Base-by-base conservation (phyloP, 2,797 vertebrate species). In the Artibeus lituratus region DNA sequence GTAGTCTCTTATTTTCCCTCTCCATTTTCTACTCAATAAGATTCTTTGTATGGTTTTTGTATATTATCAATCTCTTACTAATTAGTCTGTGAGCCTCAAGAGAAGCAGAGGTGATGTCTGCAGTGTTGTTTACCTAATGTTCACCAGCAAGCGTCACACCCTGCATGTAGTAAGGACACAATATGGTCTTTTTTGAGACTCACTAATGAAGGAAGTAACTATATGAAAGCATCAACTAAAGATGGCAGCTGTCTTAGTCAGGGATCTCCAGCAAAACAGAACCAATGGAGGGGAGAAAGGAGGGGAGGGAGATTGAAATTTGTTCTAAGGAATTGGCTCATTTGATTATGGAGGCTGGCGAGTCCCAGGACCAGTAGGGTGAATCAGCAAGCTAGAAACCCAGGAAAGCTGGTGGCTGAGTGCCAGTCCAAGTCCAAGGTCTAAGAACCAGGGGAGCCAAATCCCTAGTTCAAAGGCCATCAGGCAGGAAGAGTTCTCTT, bases 161-260 rank as follows among this genome's bases (percentile, higher is more conserved):
- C 51, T 87, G 35, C 29, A 87, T 29, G n/a, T 24, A 55, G 44
- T 7, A 35, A 15, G 59, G 21, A 22, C 37, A 80, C 4, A 88
- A 72, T 37, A 82, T 2, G 62, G 42, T 82, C 49, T 59, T 81
- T 95, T 86, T 65, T 14, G 42, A 95, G 24, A 74, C 29, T 96
- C 78, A 88, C 10, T 92, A 86, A 82, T 57, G 14, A 87, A 84
- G 74, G 18, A 95, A 89, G 9, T 37, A 94, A 87, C 62, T 55
- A 10, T 51, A 80, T 57, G 44, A 81, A 83, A 80, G 70, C 21
- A 80, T 47, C 10, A 83, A 53, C 24, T 59, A 83, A 84, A 91
- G n/a, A 87, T 39, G 6, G 7, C 35, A 94, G n/a, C 81, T 89
- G 2, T 62, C 49, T 76, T 32, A 89, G 5, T 67, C 18, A 72